Evolutionary conservation across 2,113 vertebrate species (phyloP).

Genomic region (Sphyrna mokarran): DNA sequence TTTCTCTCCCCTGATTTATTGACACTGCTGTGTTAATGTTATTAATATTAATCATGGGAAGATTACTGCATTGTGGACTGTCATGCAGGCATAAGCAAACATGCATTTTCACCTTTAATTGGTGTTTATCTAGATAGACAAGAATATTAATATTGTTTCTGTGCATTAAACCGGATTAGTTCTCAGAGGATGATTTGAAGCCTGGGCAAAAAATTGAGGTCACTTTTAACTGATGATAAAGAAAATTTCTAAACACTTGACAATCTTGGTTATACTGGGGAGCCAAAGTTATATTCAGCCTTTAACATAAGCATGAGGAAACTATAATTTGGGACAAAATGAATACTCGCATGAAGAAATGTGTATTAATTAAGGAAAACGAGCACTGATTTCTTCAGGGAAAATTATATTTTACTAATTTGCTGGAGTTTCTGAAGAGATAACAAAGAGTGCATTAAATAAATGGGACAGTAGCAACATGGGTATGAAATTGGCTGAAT

Average conservation of each 20-base stretch:
- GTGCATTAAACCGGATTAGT: not conserved
- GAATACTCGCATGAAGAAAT: too few species aligned
- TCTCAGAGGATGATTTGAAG: not conserved
- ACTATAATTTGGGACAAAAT: too few species aligned
- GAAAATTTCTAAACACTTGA: not conserved
- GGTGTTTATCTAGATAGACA: not conserved
- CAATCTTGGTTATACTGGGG: not conserved
- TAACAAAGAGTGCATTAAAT: too few species aligned
- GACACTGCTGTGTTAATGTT: not conserved
- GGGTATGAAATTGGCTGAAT: too few species aligned
- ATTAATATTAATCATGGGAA: not conserved
- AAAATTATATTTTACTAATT: too few species aligned
- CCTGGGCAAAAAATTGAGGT: not conserved
- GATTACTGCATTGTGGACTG: not conserved
- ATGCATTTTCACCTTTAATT: not conserved
- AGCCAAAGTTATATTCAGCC: not conserved
- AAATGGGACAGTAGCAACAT: too few species aligned
- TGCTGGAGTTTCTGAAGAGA: too few species aligned
- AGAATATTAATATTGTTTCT: not conserved
- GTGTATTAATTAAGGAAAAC: too few species aligned
- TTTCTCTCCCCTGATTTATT: not conserved
- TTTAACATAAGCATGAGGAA: not conserved
- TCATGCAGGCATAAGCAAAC: not conserved
- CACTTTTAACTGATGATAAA: not conserved
- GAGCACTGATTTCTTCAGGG: too few species aligned